Conservation (phyloP, 2,888 invertebrate genomes). For the Callyntrura sp. region DNA sequence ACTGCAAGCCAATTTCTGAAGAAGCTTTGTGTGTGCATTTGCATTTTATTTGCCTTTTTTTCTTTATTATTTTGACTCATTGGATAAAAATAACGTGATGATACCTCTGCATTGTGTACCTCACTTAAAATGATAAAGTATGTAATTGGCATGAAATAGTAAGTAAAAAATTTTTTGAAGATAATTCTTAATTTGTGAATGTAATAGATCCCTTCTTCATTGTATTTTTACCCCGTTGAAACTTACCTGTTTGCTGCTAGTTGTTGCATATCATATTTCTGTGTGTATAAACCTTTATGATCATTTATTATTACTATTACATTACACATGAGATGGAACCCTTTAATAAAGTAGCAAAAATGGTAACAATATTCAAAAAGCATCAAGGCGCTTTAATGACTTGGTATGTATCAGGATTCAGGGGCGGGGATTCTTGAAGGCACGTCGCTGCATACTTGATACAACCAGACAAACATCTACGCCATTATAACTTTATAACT, state of each 20-base stretch:
- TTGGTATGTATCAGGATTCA: too few relatives aligned
- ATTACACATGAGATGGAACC: background rate
- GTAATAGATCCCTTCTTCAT: background rate
- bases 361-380: background rate
- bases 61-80: background rate
- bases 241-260: background rate
- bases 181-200: constrained; percentile 22
- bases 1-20: background rate
- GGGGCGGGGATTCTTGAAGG: background rate
- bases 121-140: background rate
- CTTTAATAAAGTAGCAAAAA: background rate
- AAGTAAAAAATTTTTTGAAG: background rate
- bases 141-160: constrained; percentile 6
- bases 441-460: background rate
- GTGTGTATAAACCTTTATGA: background rate
- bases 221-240: background rate
- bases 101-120: too few relatives aligned
- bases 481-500: background rate
- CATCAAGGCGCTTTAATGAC: background rate
- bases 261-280: background rate
- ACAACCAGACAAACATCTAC: constrained; percentile 11
- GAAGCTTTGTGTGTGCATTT: too few relatives aligned
- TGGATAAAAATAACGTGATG: background rate
- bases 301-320: background rate
- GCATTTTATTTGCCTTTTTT: background rate